phyloP scores from a whole-genome alignment of 2,797 vertebrate genomes.

The Dryobates pubescens region DNA sequence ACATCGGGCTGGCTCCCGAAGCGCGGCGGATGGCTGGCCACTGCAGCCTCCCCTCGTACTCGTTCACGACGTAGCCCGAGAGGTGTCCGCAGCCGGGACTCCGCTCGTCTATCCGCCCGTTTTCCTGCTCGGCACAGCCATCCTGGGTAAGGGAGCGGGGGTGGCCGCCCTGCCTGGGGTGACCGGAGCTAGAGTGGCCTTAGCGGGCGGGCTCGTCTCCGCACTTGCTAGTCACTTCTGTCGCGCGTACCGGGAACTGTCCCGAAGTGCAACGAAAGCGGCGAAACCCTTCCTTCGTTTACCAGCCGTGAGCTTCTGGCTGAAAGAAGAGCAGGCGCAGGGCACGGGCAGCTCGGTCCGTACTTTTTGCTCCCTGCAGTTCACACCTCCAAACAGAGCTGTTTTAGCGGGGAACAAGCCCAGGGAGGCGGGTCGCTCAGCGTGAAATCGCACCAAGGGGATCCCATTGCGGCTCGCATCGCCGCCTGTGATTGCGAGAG shows the following conservation, averaged over 20 bases:
- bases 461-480: not conserved
- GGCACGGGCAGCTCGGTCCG: not conserved
- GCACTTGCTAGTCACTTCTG: not conserved
- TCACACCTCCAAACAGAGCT: not conserved
- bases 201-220: not conserved
- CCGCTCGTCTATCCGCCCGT: not conserved
- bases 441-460: not conserved
- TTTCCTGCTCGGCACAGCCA: not conserved
- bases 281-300: not conserved
- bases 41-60: not conserved
- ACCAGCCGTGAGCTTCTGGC: not conserved
- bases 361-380: not conserved
- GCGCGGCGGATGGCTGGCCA: not conserved
- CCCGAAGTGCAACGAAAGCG: not conserved
- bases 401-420: not conserved
- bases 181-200: not conserved
- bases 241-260: not conserved
- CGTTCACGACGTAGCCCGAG: not conserved
- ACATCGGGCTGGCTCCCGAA: not conserved
- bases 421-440: not conserved
- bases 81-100: not conserved
- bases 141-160: not conserved
- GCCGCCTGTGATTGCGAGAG: not conserved
- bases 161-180: not conserved
- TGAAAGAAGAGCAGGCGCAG: not conserved